These are phyloP conservation scores for Callipepla squamata DNA, from an alignment of 2,113 vertebrate genomes.

Conservation along the genomic window DNA sequence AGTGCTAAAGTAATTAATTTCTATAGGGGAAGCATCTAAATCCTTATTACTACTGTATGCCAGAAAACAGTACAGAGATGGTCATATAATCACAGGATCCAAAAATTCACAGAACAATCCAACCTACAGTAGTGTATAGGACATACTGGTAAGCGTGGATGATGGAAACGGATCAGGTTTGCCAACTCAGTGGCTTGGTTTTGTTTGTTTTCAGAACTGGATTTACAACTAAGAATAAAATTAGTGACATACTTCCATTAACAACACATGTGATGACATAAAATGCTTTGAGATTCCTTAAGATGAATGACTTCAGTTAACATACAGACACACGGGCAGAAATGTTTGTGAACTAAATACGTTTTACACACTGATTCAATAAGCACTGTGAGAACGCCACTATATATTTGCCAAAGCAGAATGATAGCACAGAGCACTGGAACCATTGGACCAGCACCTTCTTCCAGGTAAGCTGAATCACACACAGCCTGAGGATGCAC, in stretches of 20 bases:
- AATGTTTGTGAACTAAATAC: accelerated
- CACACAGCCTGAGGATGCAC: not conserved
- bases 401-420: not conserved
- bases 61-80: not conserved
- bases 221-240: not conserved
- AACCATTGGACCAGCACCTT: not conserved
- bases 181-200: not conserved
- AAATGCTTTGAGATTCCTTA: not conserved
- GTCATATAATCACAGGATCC: not conserved
- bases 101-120: not conserved
- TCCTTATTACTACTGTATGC: not conserved
- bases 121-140: not conserved
- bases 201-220: not conserved
- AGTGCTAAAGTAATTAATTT: not conserved
- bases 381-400: accelerated
- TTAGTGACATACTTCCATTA: not conserved
- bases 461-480: not conserved
- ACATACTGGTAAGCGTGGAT: not conserved
- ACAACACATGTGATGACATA: not conserved
- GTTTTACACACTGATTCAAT: not conserved
- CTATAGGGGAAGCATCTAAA: not conserved
- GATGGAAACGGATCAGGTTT: not conserved
- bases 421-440: not conserved
- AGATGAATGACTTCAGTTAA: not conserved
- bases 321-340: accelerated